Conservation (phyloP, 2,797 vertebrate species). For the Lutjanus campechanus region DNA sequence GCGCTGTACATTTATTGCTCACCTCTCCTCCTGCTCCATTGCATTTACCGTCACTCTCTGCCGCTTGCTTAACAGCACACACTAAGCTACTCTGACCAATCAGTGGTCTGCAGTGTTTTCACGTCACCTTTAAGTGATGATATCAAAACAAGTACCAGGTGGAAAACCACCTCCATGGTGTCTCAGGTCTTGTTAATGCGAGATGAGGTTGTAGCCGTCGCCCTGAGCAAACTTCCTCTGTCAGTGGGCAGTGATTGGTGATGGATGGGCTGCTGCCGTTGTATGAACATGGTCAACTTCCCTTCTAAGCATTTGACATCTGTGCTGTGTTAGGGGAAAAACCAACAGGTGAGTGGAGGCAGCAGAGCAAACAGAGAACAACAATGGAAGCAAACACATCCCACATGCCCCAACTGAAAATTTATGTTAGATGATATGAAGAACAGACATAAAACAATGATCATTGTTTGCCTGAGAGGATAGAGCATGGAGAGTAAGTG, state of each 20-base stretch:
- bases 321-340: conserved; percentile 56
- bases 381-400: conserved; percentile 22
- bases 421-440: not conserved
- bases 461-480: not conserved
- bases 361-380: conserved; percentile 56
- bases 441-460: not conserved
- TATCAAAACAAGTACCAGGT: no score
- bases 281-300: conserved; percentile 46
- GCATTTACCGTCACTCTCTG: no score
- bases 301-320: conserved; percentile 57
- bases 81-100: no score
- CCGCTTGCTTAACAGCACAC: no score
- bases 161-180: not conserved
- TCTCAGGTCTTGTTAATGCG: not conserved
- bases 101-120: no score
- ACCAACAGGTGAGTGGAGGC: conserved; percentile 55
- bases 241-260: conserved; percentile 17
- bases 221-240: conserved; percentile 69
- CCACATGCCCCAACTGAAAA: conserved; percentile 49
- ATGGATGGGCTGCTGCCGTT: conserved; percentile 39
- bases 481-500: no score
- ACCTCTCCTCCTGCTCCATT: no score
- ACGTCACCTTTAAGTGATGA: no score
- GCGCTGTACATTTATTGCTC: no score
- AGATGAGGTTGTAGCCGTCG: conserved; percentile 31